These are phyloP conservation scores for Archips xylosteana DNA, from an alignment of 2,888 invertebrate species.

Conservation along the genomic window DNA sequence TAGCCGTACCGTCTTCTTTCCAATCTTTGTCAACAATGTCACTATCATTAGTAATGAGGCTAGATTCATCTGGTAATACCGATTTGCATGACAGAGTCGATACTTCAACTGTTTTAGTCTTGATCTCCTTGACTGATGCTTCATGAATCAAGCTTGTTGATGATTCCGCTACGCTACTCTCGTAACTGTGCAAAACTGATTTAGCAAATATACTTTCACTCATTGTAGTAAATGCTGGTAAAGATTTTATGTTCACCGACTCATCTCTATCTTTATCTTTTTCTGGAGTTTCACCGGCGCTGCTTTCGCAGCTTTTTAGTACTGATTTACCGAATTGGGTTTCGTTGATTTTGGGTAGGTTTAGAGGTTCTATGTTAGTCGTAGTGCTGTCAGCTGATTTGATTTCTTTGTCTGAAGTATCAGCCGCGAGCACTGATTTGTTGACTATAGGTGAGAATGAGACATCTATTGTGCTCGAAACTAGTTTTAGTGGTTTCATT, in stretches of 20 bases:
- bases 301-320: conserved; percentile 32
- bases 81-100: conserved; percentile 41
- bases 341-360: conserved; percentile 33
- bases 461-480: conserved; percentile 68
- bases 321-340: conserved; percentile 36
- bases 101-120: conserved; percentile 24
- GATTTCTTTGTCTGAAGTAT: conserved; percentile 53
- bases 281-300: conserved; percentile 20
- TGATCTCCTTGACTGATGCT: conserved; percentile 36
- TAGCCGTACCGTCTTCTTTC: conserved; percentile 51
- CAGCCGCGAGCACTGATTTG: conserved; percentile 69
- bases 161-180: conserved; percentile 64
- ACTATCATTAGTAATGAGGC: conserved; percentile 76
- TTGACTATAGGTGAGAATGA: conserved; percentile 76
- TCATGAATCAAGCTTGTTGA: conserved; percentile 53
- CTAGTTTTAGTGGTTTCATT: conserved; percentile 66
- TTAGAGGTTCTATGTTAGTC: conserved; percentile 51
- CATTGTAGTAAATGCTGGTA: conserved; percentile 66
- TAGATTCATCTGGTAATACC: conserved; percentile 59
- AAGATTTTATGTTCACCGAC: conserved; percentile 12
- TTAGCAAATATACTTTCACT: conserved; percentile 65
- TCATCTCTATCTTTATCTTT: conserved; percentile 30
- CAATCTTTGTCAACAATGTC: conserved; percentile 60
- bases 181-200: conserved; percentile 71
- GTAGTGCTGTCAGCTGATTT: conserved; percentile 54